Evolutionary conservation across 1,140 invertebrate species (phyloP), one percentile per base, ranked within the genome.

Genomic region (Zaprionus camerounensis): DNA sequence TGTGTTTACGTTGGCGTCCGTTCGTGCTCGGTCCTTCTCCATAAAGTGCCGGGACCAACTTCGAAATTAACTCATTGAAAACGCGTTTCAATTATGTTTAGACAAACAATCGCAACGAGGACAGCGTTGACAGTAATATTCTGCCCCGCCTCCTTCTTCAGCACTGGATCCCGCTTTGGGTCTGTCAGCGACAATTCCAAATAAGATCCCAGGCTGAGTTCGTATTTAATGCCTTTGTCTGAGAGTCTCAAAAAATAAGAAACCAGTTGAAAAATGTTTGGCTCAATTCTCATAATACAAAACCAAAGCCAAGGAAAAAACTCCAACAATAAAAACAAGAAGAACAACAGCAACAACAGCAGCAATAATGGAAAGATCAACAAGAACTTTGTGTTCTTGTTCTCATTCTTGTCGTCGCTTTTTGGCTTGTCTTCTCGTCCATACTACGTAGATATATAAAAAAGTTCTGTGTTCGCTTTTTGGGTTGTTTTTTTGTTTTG

Each of bases 61-160:
- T 69, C 64, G 41, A 91, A 90, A 90, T 91, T 91, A 90, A 90
- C 86, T 72, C 85, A 91, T 91, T 90, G 85, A 90, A 69, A 76
- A 80, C 79, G 76, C 86, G 71, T 85, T 91, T 91, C 86, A 90
- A 91, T 90, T 90, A 85, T 91, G 85, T 90, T 90, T 90, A 79
- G 79, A 77, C 83, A 90, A 82, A 90, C 85, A 90, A 67, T 41
- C 46, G 57, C 46, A 51, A 64, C 51, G 41, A 53, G 68, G 15
- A 56, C 63, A 62, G 59, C 55, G 86, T 90, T 90, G 85, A 90
- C 85, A 90, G 70, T 90, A 67, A 82, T 82, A 85, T 77, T 76
- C 68, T 31, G 9, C 31, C 56, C 15, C 28, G 17, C 53, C n/a
- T 28, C 31, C 24, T 5, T 38, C 36, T 15, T 5, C 36, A 38